These are phyloP conservation scores for Microtus pennsylvanicus DNA, from an alignment of 2,113 vertebrate species.

Conservation along the genomic window DNA sequence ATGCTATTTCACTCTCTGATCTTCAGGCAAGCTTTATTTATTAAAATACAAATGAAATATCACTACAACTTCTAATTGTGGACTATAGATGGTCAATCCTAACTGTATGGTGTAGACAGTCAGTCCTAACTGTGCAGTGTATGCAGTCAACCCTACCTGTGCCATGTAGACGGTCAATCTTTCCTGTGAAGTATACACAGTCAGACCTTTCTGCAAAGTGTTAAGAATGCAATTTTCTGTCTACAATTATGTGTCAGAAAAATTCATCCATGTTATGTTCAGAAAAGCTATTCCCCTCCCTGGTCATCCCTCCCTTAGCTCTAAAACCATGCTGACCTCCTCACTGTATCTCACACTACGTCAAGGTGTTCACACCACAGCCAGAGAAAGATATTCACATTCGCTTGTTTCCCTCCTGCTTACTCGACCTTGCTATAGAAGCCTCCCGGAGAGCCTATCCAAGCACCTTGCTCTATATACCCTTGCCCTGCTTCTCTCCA, in stretches of 20 bases:
- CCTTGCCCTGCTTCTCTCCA: not conserved
- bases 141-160: not conserved
- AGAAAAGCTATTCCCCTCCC: not conserved
- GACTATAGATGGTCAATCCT: not conserved
- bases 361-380: not conserved
- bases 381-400: not conserved
- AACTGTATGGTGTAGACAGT: not conserved
- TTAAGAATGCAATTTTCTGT: not conserved
- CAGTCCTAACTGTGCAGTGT: not conserved
- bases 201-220: not conserved
- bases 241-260: not conserved
- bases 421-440: not conserved
- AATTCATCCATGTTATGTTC: not conserved
- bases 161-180: not conserved
- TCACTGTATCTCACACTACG: not conserved
- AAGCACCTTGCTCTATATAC: not conserved
- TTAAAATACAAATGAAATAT: too few species aligned
- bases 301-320: not conserved
- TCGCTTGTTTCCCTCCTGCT: not conserved
- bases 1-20: too few species aligned
- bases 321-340: not conserved
- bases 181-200: not conserved
- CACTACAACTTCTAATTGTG: not conserved
- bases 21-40: too few species aligned
- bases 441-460: not conserved